These are phyloP conservation scores for Gila orcuttii DNA, from an alignment of 2,113 vertebrate genomes.

Conservation along the genomic window DNA sequence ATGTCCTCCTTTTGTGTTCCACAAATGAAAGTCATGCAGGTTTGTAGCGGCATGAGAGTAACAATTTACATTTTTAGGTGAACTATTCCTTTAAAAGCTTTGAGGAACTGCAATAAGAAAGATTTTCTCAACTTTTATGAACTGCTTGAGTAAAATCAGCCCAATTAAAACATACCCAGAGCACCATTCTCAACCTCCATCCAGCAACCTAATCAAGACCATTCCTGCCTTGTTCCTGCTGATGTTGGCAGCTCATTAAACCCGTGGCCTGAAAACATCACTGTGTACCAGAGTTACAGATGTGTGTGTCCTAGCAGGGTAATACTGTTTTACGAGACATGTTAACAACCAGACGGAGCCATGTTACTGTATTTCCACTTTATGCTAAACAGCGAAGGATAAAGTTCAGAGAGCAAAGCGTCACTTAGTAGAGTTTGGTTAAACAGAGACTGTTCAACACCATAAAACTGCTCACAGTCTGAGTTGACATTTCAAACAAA, in stretches of 20 bases:
- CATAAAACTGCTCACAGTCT: neutral
- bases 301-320: slow-evolving; percentile 5
- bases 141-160: slow-evolving; percentile 20
- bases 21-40: neutral
- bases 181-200: neutral
- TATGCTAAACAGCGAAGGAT: neutral
- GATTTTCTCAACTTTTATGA: neutral
- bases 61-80: neutral
- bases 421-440: neutral
- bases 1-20: neutral
- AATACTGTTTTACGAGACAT: slow-evolving; percentile 47
- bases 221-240: neutral
- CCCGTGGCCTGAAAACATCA: slow-evolving; percentile 11
- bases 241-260: slow-evolving; percentile 52
- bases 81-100: neutral
- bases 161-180: slow-evolving; percentile 3
- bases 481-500: neutral
- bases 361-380: slow-evolving; percentile 33
- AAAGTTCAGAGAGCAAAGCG: slow-evolving; percentile 7
- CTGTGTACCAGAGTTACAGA: slow-evolving; percentile 24
- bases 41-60: neutral
- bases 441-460: neutral
- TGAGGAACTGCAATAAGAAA: neutral
- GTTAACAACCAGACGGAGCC: slow-evolving; percentile 52
- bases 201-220: neutral